Base-by-base conservation (phyloP, 2,888 invertebrate genomes). In the Tolmerus cingulatus region DNA sequence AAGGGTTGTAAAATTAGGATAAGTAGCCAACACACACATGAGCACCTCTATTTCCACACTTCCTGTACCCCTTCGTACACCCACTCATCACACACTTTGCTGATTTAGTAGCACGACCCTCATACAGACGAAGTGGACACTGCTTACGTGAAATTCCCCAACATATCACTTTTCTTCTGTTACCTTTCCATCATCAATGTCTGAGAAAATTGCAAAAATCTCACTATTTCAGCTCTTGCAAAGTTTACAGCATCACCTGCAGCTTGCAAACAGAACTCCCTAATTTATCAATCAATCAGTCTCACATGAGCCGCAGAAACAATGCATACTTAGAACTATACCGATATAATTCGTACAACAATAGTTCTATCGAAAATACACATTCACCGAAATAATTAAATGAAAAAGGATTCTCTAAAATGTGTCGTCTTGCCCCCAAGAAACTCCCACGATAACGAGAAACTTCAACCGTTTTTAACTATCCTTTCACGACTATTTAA, bases 401-500 rank as follows among this genome's bases (percentile, higher is more conserved):
- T 27, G 66, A 82, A 82, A 82, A 66, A 82, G 23, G 19, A 82
- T 19, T 27, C 37, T 23, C 37, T 0, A 82, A 85, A 85, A 74
- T 77, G 37, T 86, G 86, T 85, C 85, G 87, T 43, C 76, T 84
- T 84, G 86, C 76, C 51, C 74, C 87, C 87, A 79, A 86, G 79
- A 86, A 74, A 79, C 87, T 74, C 87, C 87, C 88, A 87, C 87
- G 19, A 86, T 81, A 51, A 87, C 27, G 66, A 19, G 40, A 76
- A 79, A 78, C 55, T 86, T 87, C 82, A 57, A 87, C 82, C 87
- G 87, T 82, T 87, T n/a, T 88, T 87, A 30, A 85, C 79, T 81
- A 82, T 87, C 82, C 87, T 76, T 55, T 76, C 88, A 87, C 88
- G 85, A 85, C 88, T 87, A 87, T 74, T 87, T 85, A 85, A 78